Percentiles rank a stretch among this genome's conserved stretches.
Evolutionary conservation across 2,797 vertebrate genomes (phyloP).

Genomic region (Onychomys leucogaster): DNA sequence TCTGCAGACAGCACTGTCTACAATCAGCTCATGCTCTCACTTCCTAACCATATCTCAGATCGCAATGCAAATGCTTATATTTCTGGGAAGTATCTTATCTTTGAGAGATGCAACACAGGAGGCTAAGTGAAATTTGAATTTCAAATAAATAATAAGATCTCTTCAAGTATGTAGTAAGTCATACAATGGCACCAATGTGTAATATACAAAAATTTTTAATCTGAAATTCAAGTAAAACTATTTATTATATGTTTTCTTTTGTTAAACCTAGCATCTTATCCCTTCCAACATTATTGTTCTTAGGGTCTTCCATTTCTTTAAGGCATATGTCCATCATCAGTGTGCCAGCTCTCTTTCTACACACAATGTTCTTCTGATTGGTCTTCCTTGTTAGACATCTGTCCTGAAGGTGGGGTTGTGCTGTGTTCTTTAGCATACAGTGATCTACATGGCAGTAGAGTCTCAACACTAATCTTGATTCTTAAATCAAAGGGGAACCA

Average conservation of each 20-base stretch:
- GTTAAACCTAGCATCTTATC: background rate
- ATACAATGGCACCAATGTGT: too few species aligned
- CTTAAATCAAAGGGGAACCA: background rate
- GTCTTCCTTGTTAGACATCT: background rate
- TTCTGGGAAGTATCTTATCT: background rate
- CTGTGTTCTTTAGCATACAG: background rate
- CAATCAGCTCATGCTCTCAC: background rate
- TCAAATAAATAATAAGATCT: background rate
- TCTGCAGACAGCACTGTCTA: background rate
- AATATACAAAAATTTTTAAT: background rate
- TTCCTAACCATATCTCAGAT: background rate
- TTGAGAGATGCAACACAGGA: background rate
- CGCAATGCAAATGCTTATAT: background rate
- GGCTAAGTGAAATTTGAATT: background rate
- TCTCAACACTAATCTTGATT: background rate
- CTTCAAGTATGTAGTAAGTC: background rate
- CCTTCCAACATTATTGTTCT: background rate
- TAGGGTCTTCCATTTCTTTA: background rate
- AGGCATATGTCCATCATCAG: too few species aligned
- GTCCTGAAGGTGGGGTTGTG: too few species aligned
- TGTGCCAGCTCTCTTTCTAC: background rate
- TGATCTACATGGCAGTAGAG: background rate
- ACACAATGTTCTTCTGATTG: background rate
- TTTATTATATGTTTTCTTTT: background rate
- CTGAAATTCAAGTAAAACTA: background rate